phyloP scores from a whole-genome alignment of 2,113 vertebrate genomes.

The Blennius ocellaris region DNA sequence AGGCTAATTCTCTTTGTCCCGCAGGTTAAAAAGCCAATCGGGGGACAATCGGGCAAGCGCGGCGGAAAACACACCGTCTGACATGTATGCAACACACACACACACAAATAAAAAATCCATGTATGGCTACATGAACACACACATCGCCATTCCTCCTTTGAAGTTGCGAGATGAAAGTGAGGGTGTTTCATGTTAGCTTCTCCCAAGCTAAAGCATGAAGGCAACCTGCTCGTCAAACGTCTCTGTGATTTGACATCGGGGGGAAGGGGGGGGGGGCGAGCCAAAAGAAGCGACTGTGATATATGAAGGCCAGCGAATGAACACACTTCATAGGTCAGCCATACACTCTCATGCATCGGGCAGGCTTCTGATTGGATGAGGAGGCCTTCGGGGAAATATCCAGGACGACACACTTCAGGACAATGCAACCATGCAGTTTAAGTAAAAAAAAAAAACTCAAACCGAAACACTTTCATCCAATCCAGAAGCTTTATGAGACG shows the following conservation, averaged over 20 bases:
- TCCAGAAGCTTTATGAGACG: conserved; percentile 61
- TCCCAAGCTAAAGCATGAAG: conserved; percentile 30
- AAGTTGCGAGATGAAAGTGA: conserved; percentile 47
- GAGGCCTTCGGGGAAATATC: conserved; percentile 38
- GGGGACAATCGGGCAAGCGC: conserved; percentile 28
- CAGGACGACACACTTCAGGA: conserved; percentile 39
- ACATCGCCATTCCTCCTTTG: conserved; percentile 46
- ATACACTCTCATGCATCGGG: conserved; percentile 74
- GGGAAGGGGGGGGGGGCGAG: conserved; percentile 43
- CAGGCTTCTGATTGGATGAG: conserved; percentile 68
- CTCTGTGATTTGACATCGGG: conserved; percentile 54
- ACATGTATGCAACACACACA: conserved; percentile 61
- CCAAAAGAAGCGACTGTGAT: conserved; percentile 39
- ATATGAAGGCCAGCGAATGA: conserved; percentile 48
- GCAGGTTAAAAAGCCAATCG: neutral
- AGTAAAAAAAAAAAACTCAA: neutral
- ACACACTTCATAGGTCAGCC: conserved; percentile 63
- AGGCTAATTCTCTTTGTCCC: neutral
- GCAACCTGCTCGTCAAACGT: conserved; percentile 35
- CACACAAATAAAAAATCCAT: conserved; percentile 17
- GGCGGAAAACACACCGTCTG: conserved; percentile 28
- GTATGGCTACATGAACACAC: conserved; percentile 65
- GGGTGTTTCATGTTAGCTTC: conserved; percentile 59
- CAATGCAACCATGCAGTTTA: conserved; percentile 77
- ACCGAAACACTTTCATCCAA: conserved; percentile 64